Evolutionary conservation across 2,888 invertebrate species (phyloP).

Genomic region (Caenorhabditis sinica): DNA sequence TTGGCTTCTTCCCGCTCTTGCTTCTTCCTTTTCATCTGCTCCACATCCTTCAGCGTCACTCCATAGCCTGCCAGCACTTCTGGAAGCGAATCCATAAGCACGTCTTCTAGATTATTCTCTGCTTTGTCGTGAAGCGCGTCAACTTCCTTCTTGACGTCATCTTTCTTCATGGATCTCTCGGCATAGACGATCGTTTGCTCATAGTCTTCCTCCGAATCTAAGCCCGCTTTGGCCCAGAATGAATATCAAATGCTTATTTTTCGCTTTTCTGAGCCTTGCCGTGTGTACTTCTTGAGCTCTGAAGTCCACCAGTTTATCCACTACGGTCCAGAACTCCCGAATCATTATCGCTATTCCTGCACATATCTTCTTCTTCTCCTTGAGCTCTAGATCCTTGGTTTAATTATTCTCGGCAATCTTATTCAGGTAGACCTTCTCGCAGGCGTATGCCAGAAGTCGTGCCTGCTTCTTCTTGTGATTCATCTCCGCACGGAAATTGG

Average conservation of each 20-base stretch:
- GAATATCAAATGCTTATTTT: conserved; percentile 97
- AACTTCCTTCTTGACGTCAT: conserved; percentile 88
- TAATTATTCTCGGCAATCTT: conserved; percentile 92
- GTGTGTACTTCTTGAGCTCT: conserved; percentile 89
- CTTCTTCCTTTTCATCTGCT: conserved; percentile 57
- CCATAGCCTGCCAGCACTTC: conserved; percentile 75
- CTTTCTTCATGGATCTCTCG: conserved; percentile 85
- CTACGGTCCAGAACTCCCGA: conserved; percentile 95
- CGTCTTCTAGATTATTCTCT: conserved; percentile 92
- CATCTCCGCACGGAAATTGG: conserved; percentile 97
- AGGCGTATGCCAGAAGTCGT: conserved; percentile 65
- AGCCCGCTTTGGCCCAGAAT: conserved; percentile 91
- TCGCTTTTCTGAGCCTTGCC: conserved; percentile 94
- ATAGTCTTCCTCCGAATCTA: conserved; percentile 73
- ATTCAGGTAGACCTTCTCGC: conserved; percentile 85
- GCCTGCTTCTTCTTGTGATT: conserved; percentile 92
- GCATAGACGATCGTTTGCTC: conserved; percentile 76
- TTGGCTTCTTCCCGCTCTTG: conserved; percentile 84
- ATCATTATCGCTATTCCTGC: conserved; percentile 94
- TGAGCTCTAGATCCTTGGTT: conserved; percentile 89
- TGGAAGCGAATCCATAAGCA: conserved; percentile 70
- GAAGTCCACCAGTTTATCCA: conserved; percentile 89
- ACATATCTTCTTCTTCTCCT: conserved; percentile 88
- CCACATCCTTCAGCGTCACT: conserved; percentile 42
- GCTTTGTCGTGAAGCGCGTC: conserved; percentile 93